A percentile compares a stretch with the other conserved stretches of the same genome.
Evolutionary conservation across 1,140 invertebrate species (phyloP).

Genomic region (Colletes latitarsis): DNA sequence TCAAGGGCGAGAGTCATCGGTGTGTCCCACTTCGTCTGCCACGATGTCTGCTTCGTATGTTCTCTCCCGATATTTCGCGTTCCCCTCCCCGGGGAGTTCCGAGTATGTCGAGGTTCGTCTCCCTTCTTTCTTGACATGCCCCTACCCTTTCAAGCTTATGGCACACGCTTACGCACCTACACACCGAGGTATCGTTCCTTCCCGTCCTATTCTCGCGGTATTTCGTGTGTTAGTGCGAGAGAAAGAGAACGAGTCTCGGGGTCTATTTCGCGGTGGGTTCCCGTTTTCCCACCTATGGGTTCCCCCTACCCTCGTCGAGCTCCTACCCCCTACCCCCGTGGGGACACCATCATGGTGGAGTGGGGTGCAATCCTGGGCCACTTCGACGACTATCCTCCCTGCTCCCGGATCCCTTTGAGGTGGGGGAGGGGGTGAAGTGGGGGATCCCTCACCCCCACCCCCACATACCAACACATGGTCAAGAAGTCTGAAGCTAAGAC

Average conservation of each 20-base stretch:
- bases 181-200: conserved; percentile 54
- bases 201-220: conserved; percentile 62
- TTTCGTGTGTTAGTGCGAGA: conserved; percentile 36
- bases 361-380: conserved; percentile 70
- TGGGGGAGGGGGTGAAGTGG: conserved; percentile 72
- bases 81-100: conserved; percentile 69
- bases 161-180: conserved; percentile 56
- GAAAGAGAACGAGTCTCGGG: conserved; percentile 55
- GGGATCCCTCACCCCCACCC: conserved; percentile 62
- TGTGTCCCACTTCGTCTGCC: conserved; percentile 67
- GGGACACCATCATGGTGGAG: conserved; percentile 65
- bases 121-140: conserved; percentile 77
- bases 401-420: conserved; percentile 69
- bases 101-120: conserved; percentile 71
- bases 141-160: conserved; percentile 55
- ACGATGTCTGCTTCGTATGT: conserved; percentile 60
- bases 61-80: conserved; percentile 69
- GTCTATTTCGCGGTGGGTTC: conserved; percentile 74
- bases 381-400: conserved; percentile 73
- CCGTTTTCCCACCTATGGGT: conserved; percentile 75
- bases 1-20: conserved; percentile 58
- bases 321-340: conserved; percentile 73
- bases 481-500: conserved; percentile 39
- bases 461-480: conserved; percentile 49
- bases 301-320: conserved; percentile 67